Percentiles rank a stretch among this genome's conserved stretches.
Evolutionary conservation across 2,888 invertebrate genomes (phyloP).

Genomic region (Habrosyne pyritoides): DNA sequence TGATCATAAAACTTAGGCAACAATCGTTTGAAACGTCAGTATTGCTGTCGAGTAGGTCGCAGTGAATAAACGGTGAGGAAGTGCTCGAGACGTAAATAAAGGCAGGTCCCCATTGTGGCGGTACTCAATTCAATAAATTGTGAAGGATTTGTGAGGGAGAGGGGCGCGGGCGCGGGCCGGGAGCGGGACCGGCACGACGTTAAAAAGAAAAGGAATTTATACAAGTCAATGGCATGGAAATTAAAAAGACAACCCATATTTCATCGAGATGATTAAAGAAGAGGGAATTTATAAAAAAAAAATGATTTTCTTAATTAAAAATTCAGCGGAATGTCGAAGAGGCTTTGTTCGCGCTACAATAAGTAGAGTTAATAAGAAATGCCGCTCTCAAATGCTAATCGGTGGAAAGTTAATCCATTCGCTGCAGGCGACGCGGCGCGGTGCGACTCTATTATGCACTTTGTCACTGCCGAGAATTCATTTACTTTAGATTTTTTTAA

Average conservation of each 20-base stretch:
- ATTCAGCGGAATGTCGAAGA: not conserved
- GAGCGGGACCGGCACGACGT: not conserved
- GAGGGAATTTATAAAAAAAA: constrained; percentile 15
- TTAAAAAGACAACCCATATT: constrained; percentile 34
- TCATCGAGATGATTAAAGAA: constrained; percentile 15
- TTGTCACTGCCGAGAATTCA: constrained; percentile 21
- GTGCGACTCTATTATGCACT: constrained; percentile 29
- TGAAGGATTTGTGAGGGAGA: not conserved
- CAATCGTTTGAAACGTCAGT: not conserved
- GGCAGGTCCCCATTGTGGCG: constrained; percentile 14
- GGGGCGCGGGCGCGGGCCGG: not conserved
- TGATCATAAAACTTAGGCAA: not conserved
- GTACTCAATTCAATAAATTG: constrained; percentile 19
- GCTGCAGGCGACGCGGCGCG: constrained; percentile 12
- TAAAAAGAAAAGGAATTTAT: constrained; percentile 29
- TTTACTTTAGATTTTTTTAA: constrained; percentile 12
- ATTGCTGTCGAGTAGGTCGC: constrained; percentile 9
- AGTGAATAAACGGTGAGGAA: constrained; percentile 12
- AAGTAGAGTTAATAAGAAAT: constrained; percentile 20
- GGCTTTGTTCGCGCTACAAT: not conserved
- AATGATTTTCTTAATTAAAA: not conserved
- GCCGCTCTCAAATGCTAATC: constrained; percentile 29
- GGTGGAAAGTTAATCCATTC: constrained; percentile 29
- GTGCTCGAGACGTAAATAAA: constrained; percentile 13
- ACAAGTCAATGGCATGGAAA: constrained; percentile 30